Evolutionary conservation across 2,113 vertebrate species (phyloP).

Genomic region (Zosterops pallidus): DNA sequence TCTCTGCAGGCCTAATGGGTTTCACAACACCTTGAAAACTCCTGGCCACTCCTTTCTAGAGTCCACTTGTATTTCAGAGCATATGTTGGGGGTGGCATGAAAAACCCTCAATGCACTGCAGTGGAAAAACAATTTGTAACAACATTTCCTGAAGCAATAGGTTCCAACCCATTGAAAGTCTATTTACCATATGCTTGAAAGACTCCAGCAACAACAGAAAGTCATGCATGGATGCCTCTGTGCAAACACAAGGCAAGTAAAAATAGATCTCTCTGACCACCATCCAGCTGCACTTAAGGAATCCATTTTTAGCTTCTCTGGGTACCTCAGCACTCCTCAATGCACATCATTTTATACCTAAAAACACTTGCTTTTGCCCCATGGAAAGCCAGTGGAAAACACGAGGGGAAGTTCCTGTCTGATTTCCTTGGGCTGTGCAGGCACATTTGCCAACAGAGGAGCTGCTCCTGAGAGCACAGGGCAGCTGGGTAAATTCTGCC

Average conservation of each 20-base stretch:
- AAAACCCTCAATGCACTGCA: constrained; percentile 60
- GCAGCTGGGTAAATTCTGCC: background rate
- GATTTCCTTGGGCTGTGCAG: background rate
- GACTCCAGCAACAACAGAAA: constrained; percentile 55
- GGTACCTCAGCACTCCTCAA: background rate
- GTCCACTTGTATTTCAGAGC: constrained; percentile 26
- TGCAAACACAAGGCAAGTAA: constrained; percentile 35
- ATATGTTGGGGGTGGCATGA: constrained; percentile 53
- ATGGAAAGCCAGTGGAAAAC: background rate
- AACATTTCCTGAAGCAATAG: constrained; percentile 72
- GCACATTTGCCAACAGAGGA: background rate
- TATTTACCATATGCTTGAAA: constrained; percentile 60
- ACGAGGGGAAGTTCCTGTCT: background rate
- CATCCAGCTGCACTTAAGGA: constrained; percentile 8
- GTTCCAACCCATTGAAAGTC: constrained; percentile 62
- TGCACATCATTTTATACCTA: background rate
- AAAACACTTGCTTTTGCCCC: background rate
- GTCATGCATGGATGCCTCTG: constrained; percentile 46
- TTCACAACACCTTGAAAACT: background rate
- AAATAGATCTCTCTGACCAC: constrained; percentile 53
- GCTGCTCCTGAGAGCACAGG: background rate
- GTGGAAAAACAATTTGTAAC: constrained; percentile 75
- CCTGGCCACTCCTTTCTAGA: background rate
- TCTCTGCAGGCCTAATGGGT: background rate
- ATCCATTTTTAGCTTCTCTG: background rate